Evolutionary conservation across 2,888 invertebrate species (phyloP).

Genomic region (Zelleria hepariella): DNA sequence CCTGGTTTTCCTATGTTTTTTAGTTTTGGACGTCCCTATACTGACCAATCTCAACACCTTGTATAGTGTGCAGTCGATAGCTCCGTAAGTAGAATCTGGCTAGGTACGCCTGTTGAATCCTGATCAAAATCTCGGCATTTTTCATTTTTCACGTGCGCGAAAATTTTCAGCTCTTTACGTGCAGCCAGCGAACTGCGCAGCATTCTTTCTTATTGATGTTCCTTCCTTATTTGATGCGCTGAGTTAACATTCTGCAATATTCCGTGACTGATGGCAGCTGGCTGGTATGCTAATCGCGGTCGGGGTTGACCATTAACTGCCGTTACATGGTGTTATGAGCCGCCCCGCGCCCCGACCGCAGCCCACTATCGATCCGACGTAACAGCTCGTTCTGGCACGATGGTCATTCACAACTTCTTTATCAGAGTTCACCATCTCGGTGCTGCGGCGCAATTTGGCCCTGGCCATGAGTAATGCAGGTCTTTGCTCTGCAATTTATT

Average conservation of each 20-base stretch:
- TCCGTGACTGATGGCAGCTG: slow-evolving; percentile 12
- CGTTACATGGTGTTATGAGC: slow-evolving; percentile 42
- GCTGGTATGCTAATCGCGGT: slow-evolving; percentile 45
- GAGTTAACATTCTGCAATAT: not conserved
- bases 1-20: too few species aligned
- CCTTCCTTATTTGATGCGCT: too few species aligned
- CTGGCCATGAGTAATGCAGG: not conserved
- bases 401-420: not conserved
- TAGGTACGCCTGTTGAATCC: too few species aligned
- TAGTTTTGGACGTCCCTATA: too few species aligned
- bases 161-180: too few species aligned
- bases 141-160: too few species aligned
- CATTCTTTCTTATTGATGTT: too few species aligned
- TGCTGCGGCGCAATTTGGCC: not conserved
- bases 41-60: too few species aligned
- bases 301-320: slow-evolving; percentile 30
- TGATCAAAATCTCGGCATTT: too few species aligned
- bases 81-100: too few species aligned
- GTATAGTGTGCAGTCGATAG: too few species aligned
- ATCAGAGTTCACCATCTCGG: not conserved
- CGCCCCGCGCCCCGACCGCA: slow-evolving; percentile 21
- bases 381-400: not conserved
- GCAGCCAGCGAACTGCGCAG: too few species aligned
- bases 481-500: not conserved
- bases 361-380: slow-evolving; percentile 1